phyloP scores from a whole-genome alignment of 2,888 invertebrate genomes.

The Hypena proboscidalis region DNA sequence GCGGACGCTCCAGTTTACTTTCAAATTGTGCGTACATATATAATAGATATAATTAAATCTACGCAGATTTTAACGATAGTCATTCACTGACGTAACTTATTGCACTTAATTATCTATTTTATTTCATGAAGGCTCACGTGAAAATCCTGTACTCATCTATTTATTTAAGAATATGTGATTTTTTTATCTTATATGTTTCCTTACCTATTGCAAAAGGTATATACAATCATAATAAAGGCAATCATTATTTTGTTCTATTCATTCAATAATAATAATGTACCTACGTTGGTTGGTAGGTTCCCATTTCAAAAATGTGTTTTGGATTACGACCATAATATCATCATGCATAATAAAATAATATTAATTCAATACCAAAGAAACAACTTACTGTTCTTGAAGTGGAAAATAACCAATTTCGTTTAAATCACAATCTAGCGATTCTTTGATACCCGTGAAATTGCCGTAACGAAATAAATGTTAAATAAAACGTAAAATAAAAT shows the following conservation, averaged over 20 bases:
- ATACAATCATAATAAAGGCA: no score
- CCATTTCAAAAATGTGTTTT: conserved; percentile 53
- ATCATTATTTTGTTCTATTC: no score
- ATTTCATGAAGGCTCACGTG: no score
- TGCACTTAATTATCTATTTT: no score
- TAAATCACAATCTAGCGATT: conserved; percentile 84
- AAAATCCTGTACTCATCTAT: no score
- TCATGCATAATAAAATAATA: conserved; percentile 79
- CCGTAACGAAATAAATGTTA: conserved; percentile 85
- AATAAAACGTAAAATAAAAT: conserved; percentile 86
- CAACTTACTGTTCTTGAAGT: conserved; percentile 72
- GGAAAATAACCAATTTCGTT: conserved; percentile 84
- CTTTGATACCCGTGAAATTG: conserved; percentile 85
- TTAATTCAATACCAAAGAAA: conserved; percentile 68
- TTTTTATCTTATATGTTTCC: no score
- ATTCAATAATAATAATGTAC: conserved; percentile 55
- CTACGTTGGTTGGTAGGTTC: no score
- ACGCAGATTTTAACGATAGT: background rate
- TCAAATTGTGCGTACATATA: background rate
- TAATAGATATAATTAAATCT: no score
- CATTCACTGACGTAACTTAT: background rate
- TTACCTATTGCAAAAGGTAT: no score
- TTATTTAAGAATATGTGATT: no score
- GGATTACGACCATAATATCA: conserved; percentile 73
- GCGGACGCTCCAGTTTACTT: conserved; percentile 22